Percentiles rank a stretch among this genome's conserved stretches.
These are phyloP conservation scores for Calephelis perditalis DNA, from an alignment of 2,888 invertebrate genomes.

Conservation along the genomic window DNA sequence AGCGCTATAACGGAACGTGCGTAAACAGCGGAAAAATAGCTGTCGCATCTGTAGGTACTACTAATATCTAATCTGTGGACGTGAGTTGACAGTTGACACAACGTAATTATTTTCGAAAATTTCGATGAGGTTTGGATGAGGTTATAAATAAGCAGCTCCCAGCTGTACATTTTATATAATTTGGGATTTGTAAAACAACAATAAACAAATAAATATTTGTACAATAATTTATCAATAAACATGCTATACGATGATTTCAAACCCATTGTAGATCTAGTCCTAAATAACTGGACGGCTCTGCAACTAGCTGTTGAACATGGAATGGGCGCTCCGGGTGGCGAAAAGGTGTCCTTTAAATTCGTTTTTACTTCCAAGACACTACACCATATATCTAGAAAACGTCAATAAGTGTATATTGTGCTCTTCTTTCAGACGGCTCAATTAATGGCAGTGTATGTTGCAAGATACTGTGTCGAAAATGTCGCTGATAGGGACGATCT, in stretches of 20 bases:
- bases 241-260: conserved; percentile 77
- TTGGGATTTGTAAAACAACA: too few species aligned
- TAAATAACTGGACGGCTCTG: conserved; percentile 85
- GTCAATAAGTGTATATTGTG: not conserved
- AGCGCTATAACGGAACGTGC: too few species aligned
- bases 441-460: conserved; percentile 80
- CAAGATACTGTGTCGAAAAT: conserved; percentile 80
- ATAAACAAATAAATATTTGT: conserved; percentile 2
- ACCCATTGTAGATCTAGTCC: conserved; percentile 80
- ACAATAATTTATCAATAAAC: conserved; percentile 20
- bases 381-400: not conserved
- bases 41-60: too few species aligned
- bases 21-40: too few species aligned
- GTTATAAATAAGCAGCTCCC: too few species aligned
- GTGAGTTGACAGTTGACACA: too few species aligned
- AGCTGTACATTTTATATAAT: too few species aligned
- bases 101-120: too few species aligned
- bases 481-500: conserved; percentile 79
- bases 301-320: conserved; percentile 85
- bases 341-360: conserved; percentile 67
- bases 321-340: conserved; percentile 83
- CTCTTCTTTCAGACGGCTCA: conserved; percentile 74
- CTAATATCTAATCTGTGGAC: too few species aligned
- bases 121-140: too few species aligned
- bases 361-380: not conserved